phyloP scores from a whole-genome alignment of 2,888 invertebrate genomes.

The Trachelus stipa region DNA sequence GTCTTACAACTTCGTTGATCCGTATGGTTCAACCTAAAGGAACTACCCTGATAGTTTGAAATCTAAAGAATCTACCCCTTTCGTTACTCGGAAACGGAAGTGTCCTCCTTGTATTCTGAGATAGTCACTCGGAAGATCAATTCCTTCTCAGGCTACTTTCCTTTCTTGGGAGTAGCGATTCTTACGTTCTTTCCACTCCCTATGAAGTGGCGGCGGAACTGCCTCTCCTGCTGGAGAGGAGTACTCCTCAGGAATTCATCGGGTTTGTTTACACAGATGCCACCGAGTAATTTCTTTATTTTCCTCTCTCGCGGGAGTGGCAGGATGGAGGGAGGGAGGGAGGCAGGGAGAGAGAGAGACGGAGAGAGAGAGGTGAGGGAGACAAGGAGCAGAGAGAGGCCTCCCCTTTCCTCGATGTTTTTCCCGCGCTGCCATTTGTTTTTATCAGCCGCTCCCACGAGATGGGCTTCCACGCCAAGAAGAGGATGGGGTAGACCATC shows the following conservation, averaged over 20 bases:
- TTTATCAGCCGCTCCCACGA: slow-evolving; percentile 53
- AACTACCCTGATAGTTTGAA: too few species aligned
- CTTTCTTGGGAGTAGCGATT: background rate
- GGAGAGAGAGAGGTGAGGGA: slow-evolving; percentile 13
- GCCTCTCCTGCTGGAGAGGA: background rate
- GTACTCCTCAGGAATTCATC: slow-evolving; percentile 48
- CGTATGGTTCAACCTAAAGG: too few species aligned
- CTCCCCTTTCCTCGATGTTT: slow-evolving; percentile 26
- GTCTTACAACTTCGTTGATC: too few species aligned
- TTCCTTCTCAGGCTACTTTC: background rate
- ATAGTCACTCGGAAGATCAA: background rate
- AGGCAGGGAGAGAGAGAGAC: slow-evolving; percentile 1
- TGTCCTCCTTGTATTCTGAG: too few species aligned
- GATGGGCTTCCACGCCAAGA: slow-evolving; percentile 3
- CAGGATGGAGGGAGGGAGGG: slow-evolving; percentile 25
- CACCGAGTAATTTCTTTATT: slow-evolving; percentile 64
- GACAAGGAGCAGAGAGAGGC: slow-evolving; percentile 31
- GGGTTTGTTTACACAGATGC: slow-evolving; percentile 49
- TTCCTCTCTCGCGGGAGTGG: slow-evolving; percentile 41
- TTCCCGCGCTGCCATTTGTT: slow-evolving; percentile 62
- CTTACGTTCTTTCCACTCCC: slow-evolving; percentile 7
- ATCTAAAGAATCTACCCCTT: too few species aligned
- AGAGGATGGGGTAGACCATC: slow-evolving; percentile 19
- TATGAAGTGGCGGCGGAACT: background rate
- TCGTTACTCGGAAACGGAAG: too few species aligned